Base-by-base conservation (phyloP, 2,888 invertebrate genomes). In the Sarcophaga carnaria region DNA sequence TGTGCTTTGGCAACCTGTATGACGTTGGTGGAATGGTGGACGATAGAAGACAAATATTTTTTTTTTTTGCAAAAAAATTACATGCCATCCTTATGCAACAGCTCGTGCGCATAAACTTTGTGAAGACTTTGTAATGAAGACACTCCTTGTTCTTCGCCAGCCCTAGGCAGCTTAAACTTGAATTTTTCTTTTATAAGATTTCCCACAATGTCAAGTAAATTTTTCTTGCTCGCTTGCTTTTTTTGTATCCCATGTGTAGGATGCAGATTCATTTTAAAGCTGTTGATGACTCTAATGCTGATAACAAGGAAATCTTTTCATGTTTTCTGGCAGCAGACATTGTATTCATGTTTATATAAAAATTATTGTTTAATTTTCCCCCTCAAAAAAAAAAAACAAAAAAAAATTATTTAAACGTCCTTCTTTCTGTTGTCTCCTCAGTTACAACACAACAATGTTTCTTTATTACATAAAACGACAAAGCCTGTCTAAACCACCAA, bases 61-160 rank as follows among this genome's bases (percentile, higher is more conserved):
- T 12, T 12, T 20, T 12, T 3, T 11, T 8, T 49, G 11, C 12
- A 49, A 49, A 14, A 4, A 11, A 49, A 14, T 27, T 80, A 20
- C 60, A 47, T 27, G 37, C 12, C 47, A 70, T 84, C 84, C 84
- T 84, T 84, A 84, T 80, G 84, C 80, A 84, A 84, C 49, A 49
- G 75, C 80, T 80, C 64, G 59, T 80, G 70, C 27, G 45, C 37
- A 25, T 3, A 47, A 27, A 72, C 66, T 47, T 27, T 20, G 2
- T 20, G 2, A 66, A 27, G 17, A 62, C 66, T 47, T 11, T 72
- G 14, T 60, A 22, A 62, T 17, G 70, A 27, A 80, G 66, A 60
- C 84, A 80, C 84, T 47, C 84, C 84, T 71, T 14, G 47, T 27
- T 83, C 27, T 25, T 49, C 49, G 1, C 37, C 37, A 37, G 70